phyloP scores from a whole-genome alignment of 2,113 vertebrate species.

The Malurus melanocephalus region DNA sequence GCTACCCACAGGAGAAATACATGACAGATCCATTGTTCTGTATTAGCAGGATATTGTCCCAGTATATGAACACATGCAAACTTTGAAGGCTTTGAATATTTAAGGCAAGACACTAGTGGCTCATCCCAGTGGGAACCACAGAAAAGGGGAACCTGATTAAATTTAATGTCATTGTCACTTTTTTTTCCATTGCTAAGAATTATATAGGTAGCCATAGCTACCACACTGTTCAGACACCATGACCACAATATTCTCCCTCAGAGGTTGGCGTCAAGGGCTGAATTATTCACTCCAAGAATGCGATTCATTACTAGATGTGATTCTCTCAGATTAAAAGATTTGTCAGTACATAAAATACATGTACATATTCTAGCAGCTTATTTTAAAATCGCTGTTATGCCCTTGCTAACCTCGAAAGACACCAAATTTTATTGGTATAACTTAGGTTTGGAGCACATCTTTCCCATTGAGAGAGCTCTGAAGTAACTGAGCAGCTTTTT shows the following conservation, averaged over 20 bases:
- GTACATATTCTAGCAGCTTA: conserved; percentile 15
- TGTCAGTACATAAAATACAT: conserved; percentile 63
- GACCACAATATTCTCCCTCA: conserved; percentile 87
- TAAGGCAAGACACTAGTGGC: conserved; percentile 83
- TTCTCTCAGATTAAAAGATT: conserved; percentile 73
- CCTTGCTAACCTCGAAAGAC: not conserved
- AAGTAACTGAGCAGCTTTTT: conserved; percentile 5
- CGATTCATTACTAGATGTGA: conserved; percentile 76
- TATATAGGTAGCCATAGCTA: conserved; percentile 96
- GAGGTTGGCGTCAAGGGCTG: conserved; percentile 79
- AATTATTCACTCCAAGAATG: conserved; percentile 83
- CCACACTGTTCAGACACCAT: conserved; percentile 89
- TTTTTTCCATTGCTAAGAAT: conserved; percentile 88
- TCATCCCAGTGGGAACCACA: conserved; percentile 89
- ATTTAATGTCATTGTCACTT: conserved; percentile 96
- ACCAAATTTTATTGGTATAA: not conserved
- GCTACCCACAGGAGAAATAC: conserved; percentile 75
- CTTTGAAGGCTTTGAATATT: conserved; percentile 83
- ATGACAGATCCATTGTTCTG: conserved; percentile 84
- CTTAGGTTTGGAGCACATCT: not conserved
- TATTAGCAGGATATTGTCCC: conserved; percentile 81
- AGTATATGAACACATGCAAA: conserved; percentile 80
- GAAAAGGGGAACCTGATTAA: conserved; percentile 96
- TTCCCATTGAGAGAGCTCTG: not conserved
- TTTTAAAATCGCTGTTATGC: not conserved